Base-by-base conservation (phyloP, 2,888 invertebrate species). In the Hypolimnas misippus region DNA sequence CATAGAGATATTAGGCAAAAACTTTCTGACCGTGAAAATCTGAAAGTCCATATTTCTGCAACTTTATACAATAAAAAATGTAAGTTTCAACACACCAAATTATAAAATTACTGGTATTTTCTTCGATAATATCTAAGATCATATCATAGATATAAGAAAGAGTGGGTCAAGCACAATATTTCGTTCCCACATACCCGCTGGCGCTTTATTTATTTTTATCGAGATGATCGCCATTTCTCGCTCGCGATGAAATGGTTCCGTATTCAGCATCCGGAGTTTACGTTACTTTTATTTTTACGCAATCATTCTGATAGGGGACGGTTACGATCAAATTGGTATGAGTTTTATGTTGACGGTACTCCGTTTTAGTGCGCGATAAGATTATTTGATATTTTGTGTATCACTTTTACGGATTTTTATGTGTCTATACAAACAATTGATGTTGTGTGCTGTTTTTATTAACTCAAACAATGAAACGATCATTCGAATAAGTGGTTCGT, bases 221-320 rank as follows among this genome's bases (percentile, higher is more conserved):
- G 25, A 12, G 12, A 38, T 4, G 19, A 31, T 25, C 31, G 55
- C 49, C 38, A 55, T 62, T 56, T 21, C 55, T 19, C 31, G 51
- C 50, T 56, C 44, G 51, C 62, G 51, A 52, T 62, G 49, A 53
- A 52, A 49, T 35, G 12, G 57, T 61, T 58, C 51, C 49, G 21
- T 56, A 61, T 63, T 66, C 49, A 52, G 46, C 52, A 61, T 46
- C 51, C 42, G 52, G 38, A 38, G 38, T 60, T 58, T 49, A 68
- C 25, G 61, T 42, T 53, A 52, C 64, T 69, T 73, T 71, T 73
- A 69, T 70, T 66, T 70, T 67, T 54, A 65, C 62, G 64, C 67
- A 67, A 69, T 70, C 70, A 65, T 67, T 65, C 40, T 63, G 69
- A 68, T 69, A 67, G 64, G 61, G 54, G 70, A 25, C 29, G 62